Evolutionary conservation across 2,888 invertebrate species (phyloP).

Genomic region (Dryadula phaetusa): DNA sequence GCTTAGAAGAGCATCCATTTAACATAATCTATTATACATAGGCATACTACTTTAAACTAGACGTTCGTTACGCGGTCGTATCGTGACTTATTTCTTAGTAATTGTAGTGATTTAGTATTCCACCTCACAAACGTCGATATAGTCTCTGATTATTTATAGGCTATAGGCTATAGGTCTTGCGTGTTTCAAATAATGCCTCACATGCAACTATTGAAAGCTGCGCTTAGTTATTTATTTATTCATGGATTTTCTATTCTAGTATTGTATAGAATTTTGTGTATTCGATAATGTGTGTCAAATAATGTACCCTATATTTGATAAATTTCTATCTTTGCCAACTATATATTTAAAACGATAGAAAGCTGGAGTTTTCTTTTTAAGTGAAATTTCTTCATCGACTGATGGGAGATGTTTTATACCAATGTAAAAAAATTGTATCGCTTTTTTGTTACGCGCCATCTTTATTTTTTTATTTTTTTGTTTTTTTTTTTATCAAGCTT

Average conservation of each 20-base stretch:
- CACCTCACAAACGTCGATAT: conserved; percentile 25
- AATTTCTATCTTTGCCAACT: too few relatives aligned
- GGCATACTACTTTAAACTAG: conserved; percentile 9
- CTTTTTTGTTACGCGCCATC: too few relatives aligned
- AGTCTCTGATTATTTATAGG: conserved; percentile 15
- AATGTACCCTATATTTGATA: neutral
- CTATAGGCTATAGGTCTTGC: conserved; percentile 26
- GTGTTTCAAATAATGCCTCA: conserved; percentile 11
- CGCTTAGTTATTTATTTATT: conserved; percentile 12
- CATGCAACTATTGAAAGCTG: conserved; percentile 6
- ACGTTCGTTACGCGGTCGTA: conserved; percentile 6
- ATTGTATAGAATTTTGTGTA: neutral
- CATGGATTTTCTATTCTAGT: conserved; percentile 15
- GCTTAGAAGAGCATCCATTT: neutral
- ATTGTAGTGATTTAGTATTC: conserved; percentile 25
- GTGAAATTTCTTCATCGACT: too few relatives aligned
- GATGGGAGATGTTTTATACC: too few relatives aligned
- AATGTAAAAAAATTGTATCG: too few relatives aligned
- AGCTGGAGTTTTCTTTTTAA: too few relatives aligned
- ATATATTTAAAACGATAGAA: too few relatives aligned
- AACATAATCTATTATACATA: neutral
- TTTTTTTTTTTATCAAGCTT: too few relatives aligned
- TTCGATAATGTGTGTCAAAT: neutral
- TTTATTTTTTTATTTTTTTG: too few relatives aligned
- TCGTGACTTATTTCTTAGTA: conserved; percentile 13